Evolutionary conservation across 2,888 invertebrate genomes (phyloP), one percentile per base, ranked within the genome.

Genomic region (Periphyllus acericola): DNA sequence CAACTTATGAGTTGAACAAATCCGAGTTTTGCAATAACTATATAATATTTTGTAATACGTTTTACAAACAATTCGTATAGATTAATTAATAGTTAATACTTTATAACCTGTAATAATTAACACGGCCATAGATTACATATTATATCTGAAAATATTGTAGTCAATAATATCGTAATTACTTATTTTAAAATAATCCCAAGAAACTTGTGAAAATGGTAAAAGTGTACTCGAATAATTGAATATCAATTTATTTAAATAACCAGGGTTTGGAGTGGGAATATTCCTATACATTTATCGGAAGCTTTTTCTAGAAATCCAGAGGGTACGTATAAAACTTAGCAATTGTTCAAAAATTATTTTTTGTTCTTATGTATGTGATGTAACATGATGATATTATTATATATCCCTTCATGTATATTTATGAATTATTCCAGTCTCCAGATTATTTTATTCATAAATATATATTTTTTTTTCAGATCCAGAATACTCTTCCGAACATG

Each of bases 401-500:
- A 14, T 46, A 46, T 46, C 8, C 11, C 2, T 46, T 19, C 60
- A 60, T 60, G 21, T 60, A 25, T 21, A 60, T 3, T 21, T 60
- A 60, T 25, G 5, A 60, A 60, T 60, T 9, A 25, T 71, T 32
- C 32, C 8, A 17, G 2, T 6, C 32, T 32, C 32, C 8, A 17
- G 2, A 71, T 71, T 32, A 14, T 71, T 25, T 9, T 8, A 68
- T 29, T 55, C 60, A 80, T n/a, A 60, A 25, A 36, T 40, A 14
- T n/a, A 25, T 17, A 40, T 55, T 90, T 90, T 92, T 90, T 91
- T 89, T 94, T 91, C 93, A 94, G 94, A 93, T 93, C 94, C 94
- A 90, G 94, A 94, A 92, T 92, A 94, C 92, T 93, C 94, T 91
- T 93, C 93, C 91, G 92, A 94, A 91, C 94, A 94, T 92, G 93